These are phyloP conservation scores for Trichogramma evanescens DNA, from an alignment of 2,888 invertebrate genomes.

Conservation along the genomic window DNA sequence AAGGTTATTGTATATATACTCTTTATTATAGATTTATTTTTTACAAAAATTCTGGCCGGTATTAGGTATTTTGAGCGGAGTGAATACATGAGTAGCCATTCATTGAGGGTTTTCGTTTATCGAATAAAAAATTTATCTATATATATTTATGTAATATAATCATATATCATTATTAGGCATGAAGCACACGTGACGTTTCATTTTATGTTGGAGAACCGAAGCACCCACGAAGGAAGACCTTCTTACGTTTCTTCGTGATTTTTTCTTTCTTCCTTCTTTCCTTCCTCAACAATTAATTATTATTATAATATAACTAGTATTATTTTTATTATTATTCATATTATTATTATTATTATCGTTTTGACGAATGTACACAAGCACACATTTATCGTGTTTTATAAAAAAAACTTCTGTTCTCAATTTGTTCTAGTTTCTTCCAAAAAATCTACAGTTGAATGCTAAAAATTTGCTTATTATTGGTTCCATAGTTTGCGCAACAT, in stretches of 20 bases:
- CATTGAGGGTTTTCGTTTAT: slow-evolving; percentile 16
- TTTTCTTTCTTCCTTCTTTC: neutral
- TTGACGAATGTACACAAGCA: slow-evolving; percentile 18
- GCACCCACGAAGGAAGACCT: slow-evolving; percentile 24
- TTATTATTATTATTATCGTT: slow-evolving; percentile 8
- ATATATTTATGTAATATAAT: neutral
- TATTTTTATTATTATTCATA: neutral
- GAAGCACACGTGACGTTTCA: slow-evolving; percentile 22
- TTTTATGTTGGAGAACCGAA: slow-evolving; percentile 19
- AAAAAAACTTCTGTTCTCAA: too few relatives aligned
- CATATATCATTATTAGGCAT: slow-evolving; percentile 14
- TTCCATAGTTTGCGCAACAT: too few relatives aligned
- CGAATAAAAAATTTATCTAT: slow-evolving; percentile 22
- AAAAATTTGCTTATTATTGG: too few relatives aligned
- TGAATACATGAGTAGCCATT: slow-evolving; percentile 22
- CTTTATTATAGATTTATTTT: slow-evolving; percentile 11
- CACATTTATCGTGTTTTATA: slow-evolving; percentile 9
- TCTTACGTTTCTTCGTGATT: slow-evolving; percentile 7
- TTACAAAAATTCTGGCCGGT: slow-evolving; percentile 20
- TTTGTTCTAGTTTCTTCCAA: too few relatives aligned
- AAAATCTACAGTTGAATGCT: too few relatives aligned
- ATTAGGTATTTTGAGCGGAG: slow-evolving; percentile 19
- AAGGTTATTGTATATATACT: slow-evolving; percentile 8
- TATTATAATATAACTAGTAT: neutral
- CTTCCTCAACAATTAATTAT: neutral